Evolutionary conservation across 2,113 vertebrate genomes (phyloP), one percentile per base, ranked within the genome.

Genomic region (Alaudala cheleensis): DNA sequence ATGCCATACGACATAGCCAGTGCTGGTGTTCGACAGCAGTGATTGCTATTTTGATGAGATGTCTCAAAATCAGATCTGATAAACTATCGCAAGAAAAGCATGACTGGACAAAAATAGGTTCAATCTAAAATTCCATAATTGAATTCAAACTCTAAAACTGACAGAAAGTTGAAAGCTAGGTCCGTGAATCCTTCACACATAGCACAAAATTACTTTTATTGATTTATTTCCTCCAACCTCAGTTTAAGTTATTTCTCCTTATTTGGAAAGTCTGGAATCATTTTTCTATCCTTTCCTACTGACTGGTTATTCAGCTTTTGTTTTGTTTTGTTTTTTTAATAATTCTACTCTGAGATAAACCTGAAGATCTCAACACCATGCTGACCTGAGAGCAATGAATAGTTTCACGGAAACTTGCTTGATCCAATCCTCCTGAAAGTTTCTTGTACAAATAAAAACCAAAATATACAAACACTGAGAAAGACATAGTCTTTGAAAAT

Each of bases 121-220:
- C 34, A 39, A 77, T 88, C 72, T 77, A 69, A 90, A 91, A 77
- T 90, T 91, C 33, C 0, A 0, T 72, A 57, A 93, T 66, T 79
- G 21, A 83, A 95, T 82, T 82, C 58, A 90, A 89, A 54, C 54
- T 60, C 40, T 72, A 76, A 88, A 82, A 85, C 29, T 90, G 74
- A 66, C 39, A 88, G 61, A 29, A 91, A 78, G 42, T 66, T 92
- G 74, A 69, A 87, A 88, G 26, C 15, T 54, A 42, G 6, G n/a
- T 50, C 19, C 47, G 23, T 61, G 81, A 88, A 71, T 6, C 25
- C 44, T 90, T 87, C 90, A 86, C 50, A 94, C 5, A 22, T 58
- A 88, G 39, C 39, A 79, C 66, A 88, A 93, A 94, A 96, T 95
- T 94, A 66, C 71, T 92, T 95, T 82, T 92, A 91, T 92, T 62